Evolutionary conservation across 2,888 invertebrate genomes (phyloP).

Genomic region (Nebria brevicollis): DNA sequence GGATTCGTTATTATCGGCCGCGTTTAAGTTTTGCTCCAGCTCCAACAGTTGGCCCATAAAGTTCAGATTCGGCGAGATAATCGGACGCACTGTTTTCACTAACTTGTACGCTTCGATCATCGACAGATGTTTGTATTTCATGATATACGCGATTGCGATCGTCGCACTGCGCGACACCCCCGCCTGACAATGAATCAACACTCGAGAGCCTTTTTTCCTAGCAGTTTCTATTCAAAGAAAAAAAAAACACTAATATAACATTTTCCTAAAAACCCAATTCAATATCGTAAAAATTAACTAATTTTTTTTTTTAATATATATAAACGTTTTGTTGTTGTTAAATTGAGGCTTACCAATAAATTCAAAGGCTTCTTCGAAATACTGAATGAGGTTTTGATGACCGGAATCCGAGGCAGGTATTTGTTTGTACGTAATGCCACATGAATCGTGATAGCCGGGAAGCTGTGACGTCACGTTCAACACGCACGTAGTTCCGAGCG

Average conservation of each 20-base stretch:
- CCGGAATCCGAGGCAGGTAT: conserved; percentile 86
- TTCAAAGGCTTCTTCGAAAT: conserved; percentile 86
- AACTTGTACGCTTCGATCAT: conserved; percentile 89
- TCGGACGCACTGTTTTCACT: conserved; percentile 85
- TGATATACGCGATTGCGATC: conserved; percentile 93
- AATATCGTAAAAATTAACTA: no score
- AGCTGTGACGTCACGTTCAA: conserved; percentile 84
- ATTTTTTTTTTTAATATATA: background rate
- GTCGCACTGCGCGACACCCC: conserved; percentile 95
- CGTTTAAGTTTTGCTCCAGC: conserved; percentile 76
- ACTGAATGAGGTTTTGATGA: conserved; percentile 87
- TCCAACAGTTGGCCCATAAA: conserved; percentile 92
- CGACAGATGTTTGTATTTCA: conserved; percentile 85
- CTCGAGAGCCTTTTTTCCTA: conserved; percentile 74
- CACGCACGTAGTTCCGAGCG: conserved; percentile 78
- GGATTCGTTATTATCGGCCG: conserved; percentile 57
- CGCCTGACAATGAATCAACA: conserved; percentile 94
- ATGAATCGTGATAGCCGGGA: conserved; percentile 75
- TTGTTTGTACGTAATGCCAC: conserved; percentile 77
- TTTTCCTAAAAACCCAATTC: no score
- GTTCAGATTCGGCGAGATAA: conserved; percentile 95
- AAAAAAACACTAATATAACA: conserved; percentile 1
- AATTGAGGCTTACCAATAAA: conserved; percentile 76
- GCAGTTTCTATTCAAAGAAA: conserved; percentile 72
- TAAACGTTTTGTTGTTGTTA: no score